Percentiles rank a stretch among this genome's conserved stretches.
Conservation (phyloP, 2,113 vertebrate genomes). For the Epinephelus lanceolatus region DNA sequence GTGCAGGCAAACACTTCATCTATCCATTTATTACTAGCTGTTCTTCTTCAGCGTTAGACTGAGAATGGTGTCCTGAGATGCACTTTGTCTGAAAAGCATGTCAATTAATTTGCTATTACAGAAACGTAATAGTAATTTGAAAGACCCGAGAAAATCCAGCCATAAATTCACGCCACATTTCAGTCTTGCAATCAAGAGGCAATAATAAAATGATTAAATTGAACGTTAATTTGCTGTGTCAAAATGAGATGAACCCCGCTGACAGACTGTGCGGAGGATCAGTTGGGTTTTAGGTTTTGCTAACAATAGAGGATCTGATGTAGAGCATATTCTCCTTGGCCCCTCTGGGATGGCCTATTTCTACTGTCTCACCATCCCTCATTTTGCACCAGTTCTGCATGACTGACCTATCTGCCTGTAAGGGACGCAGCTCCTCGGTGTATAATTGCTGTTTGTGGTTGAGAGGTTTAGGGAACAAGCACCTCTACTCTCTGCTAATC, state of each 20-base stretch:
- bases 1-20: not conserved
- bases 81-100: not conserved
- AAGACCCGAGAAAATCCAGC: constrained; percentile 10
- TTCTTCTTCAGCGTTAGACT: not conserved
- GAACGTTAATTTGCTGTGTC: constrained; percentile 21
- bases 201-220: constrained; percentile 29
- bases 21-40: not conserved
- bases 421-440: constrained; percentile 32
- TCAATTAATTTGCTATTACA: constrained; percentile 15
- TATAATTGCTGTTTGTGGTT: constrained; percentile 61
- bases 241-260: constrained; percentile 1
- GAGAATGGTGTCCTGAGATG: constrained; percentile 14
- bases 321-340: constrained; percentile 23
- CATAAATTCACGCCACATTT: constrained; percentile 9
- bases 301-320: constrained; percentile 32
- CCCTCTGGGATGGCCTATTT: constrained; percentile 53
- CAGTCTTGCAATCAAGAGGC: constrained; percentile 12
- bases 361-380: constrained; percentile 43
- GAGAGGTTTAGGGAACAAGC: constrained; percentile 48
- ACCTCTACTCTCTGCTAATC: constrained; percentile 60
- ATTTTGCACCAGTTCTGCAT: constrained; percentile 52
- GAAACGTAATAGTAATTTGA: constrained; percentile 31
- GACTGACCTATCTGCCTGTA: constrained; percentile 50
- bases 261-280: not conserved
- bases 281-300: not conserved